Evolutionary conservation across 1,140 invertebrate genomes (phyloP), one percentile per base, ranked within the genome.

Genomic region (Ctenoplectra terminalis): DNA sequence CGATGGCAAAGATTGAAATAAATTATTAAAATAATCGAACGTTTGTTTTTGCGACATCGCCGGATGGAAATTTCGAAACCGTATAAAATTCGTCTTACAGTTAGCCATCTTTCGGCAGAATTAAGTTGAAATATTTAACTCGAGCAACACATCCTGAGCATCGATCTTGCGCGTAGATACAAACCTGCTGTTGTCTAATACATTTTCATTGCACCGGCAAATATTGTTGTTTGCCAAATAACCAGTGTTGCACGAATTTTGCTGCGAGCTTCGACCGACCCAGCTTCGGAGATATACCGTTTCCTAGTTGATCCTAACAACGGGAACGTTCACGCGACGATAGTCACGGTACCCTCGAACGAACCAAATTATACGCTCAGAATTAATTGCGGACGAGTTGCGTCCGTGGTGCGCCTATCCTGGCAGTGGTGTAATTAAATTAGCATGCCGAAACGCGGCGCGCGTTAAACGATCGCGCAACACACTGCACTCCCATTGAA

Each of bases 381-480:
- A 88, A 90, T 88, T 89, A 88, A 90, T 88, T 84, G 80, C 71
- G 63, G 81, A 13, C 17, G 56, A 66, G 61, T 82, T 50, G 69
- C 77, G 81, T 83, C 79, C 50, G n/a, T 72, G 8, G 9, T 23
- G 7, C 43, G 46, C 61, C 8, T 40, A 29, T 17, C 6, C 20
- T 15, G n/a, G n/a, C n/a, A n/a, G n/a, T n/a, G n/a, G 61, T 69
- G 83, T 85, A 79, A 81, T 84, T 85, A 79, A 70, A 82, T 80
- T 86, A 83, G 74, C 67, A 58, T 26, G 69, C 37, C 26, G 67
- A 69, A 83, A 61, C 64, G 50, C 50, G 43, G 9, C 67, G 61
- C 11, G 43, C 60, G 40, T n/a, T n/a, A n/a, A n/a, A n/a, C n/a
- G n/a, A n/a, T n/a, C n/a, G n/a, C n/a, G n/a, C n/a, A n/a, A n/a